These are phyloP conservation scores for Actinia tenebrosa DNA, from an alignment of 64 coral and sea anemone species.

Conservation along the genomic window DNA sequence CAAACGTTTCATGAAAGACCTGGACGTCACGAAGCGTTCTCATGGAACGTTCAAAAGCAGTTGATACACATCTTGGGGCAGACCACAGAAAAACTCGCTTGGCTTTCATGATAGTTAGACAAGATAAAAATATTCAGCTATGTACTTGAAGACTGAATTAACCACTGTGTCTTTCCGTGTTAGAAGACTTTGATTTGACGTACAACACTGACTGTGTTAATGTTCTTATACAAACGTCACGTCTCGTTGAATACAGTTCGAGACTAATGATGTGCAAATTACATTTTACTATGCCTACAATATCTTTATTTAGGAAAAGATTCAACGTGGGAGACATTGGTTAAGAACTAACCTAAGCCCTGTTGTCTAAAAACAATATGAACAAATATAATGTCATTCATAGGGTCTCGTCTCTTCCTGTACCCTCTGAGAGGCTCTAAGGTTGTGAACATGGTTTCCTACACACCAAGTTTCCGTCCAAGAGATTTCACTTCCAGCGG, in stretches of 20 bases:
- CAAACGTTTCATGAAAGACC: slow-evolving; percentile 40
- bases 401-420: background rate
- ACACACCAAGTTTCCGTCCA: background rate
- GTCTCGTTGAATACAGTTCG: background rate
- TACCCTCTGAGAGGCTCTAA: background rate
- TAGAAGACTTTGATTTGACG: too few relatives aligned
- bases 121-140: background rate
- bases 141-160: background rate
- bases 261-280: background rate
- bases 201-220: background rate
- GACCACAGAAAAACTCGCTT: slow-evolving; percentile 32
- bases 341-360: background rate
- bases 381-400: background rate
- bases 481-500: background rate
- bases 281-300: background rate
- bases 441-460: background rate
- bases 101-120: background rate
- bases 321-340: background rate
- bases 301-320: background rate
- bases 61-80: slow-evolving; percentile 47
- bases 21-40: slow-evolving; percentile 24
- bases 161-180: too few relatives aligned
- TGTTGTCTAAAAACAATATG: background rate
- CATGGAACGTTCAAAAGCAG: slow-evolving; percentile 42
- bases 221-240: background rate